Percentiles rank a stretch among this genome's conserved stretches.
Conservation (phyloP, 2,113 vertebrate genomes). For the Aspidoscelis tigris region DNA sequence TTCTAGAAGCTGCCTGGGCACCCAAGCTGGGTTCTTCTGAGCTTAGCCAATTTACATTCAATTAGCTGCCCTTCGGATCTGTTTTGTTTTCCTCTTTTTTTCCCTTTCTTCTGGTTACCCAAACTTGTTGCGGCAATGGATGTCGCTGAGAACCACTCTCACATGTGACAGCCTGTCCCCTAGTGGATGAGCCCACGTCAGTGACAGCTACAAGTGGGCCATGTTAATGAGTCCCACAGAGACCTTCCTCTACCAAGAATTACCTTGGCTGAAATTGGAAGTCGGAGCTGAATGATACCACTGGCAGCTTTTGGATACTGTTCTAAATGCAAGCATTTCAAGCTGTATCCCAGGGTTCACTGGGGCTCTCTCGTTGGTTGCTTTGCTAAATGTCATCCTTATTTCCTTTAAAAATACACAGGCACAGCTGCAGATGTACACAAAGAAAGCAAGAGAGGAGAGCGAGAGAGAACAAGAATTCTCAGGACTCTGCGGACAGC, state of each 20-base stretch:
- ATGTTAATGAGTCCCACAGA: conserved; percentile 71
- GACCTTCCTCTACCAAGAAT: not conserved
- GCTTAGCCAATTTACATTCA: conserved; percentile 53
- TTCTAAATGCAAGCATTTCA: conserved; percentile 24
- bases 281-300: conserved; percentile 24
- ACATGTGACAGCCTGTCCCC: conserved; percentile 35
- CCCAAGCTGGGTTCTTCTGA: conserved; percentile 40
- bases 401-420: not conserved
- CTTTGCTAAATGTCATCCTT: not conserved
- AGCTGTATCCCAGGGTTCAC: not conserved
- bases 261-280: conserved; percentile 35
- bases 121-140: conserved; percentile 9
- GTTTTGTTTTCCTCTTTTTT: not conserved
- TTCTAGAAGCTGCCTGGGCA: conserved; percentile 57
- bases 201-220: rapidly evolving
- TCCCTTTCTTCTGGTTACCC: not conserved
- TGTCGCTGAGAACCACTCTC: conserved; percentile 31
- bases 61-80: conserved; percentile 14
- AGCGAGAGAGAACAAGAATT: not conserved
- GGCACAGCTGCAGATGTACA: no score
- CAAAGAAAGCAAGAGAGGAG: no score
- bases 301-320: conserved; percentile 44
- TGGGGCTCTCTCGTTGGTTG: no score
- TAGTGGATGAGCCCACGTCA: not conserved
- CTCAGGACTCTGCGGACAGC: no score